Evolutionary conservation across 2,888 invertebrate species (phyloP), one percentile per base, ranked within the genome.

Genomic region (Rhyacophila evoluta): DNA sequence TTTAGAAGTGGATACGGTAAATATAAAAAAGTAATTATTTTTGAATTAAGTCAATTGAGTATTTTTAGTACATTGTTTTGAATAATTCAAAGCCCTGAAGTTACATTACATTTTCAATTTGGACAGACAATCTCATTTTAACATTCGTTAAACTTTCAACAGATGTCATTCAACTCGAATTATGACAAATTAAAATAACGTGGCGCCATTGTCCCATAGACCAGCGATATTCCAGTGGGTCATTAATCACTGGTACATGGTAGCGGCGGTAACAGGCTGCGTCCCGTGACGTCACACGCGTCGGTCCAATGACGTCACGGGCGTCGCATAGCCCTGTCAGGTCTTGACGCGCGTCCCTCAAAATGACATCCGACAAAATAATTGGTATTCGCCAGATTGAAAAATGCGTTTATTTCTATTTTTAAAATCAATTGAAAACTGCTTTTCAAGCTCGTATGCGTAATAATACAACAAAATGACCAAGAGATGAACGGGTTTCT

Each of bases 231-330:
- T 41, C 41, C 41, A 19, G 15, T 25, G 55, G 55, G 55, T 55
- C 55, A 55, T 55, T 55, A 55, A 55, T 55, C 55, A 55, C 8
- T 8, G 55, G 55, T 33, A 6, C 2, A 33, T 6, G 29, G 29
- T 33, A 33, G 29, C 25, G 55, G 19, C 8, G 19, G 55, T 5
- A 55, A 25, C 25, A 25, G 55, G 55, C 5, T 19, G 55, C 55
- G 55, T 55, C 55, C 55, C 55, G 55, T 55, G 55, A 55, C 55
- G 19, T 55, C 55, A 55, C 55, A 55, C 55, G 55, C 55, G 15
- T 55, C 15, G 55, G 19, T 19, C 55, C 55, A n/a, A 55, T 55
- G 55, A 55, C 55, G 55, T 55, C 55, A 55, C 55, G 19, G 19
- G 55, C 55, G 55, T 55, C 55, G 55, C 55, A 19, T 55, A 19